Base-by-base conservation (phyloP, 2,113 vertebrate species). In the Salvelinus sp. region DNA sequence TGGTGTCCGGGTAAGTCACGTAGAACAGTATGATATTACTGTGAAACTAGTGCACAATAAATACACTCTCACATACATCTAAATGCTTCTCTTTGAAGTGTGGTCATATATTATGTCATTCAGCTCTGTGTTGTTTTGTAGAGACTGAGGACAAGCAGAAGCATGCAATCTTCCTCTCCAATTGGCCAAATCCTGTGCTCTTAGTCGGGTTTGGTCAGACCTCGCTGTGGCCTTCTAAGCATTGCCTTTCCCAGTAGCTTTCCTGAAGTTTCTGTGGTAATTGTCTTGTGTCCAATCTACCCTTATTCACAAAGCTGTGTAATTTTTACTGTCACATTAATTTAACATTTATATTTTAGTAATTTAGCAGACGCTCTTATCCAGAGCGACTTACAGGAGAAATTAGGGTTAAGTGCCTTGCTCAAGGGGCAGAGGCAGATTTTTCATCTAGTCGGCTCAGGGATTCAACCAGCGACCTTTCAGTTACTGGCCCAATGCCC, bases 111-210 rank as follows among this genome's bases (percentile, higher is more conserved):
- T 71, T 82, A 69, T 58, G 64, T 65, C 57, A 20, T 75, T 72
- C 48, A 33, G 67, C 14, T 73, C 64, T 68, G 73, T 12, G 30
- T 23, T 83, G 77, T 78, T 28, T 22, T 18, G 22, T 22, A 57
- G 81, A 83, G 80, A 77, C 2, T 76, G 48, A 73, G 70, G 69
- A 81, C 77, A 74, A 74, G 69, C 66, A 76, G 27, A 75, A 27
- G 50, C 44, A 27, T 68, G 70, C 28, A 76, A n/a, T 22, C 66
- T 79, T 85, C 73, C 73, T 82, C 65, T 70, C 47, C 69, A 72
- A 68, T 22, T 69, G 47, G 23, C 70, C 12, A 14, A 13, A 62
- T 54, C 50, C 50, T 23, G 58, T 22, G 58, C 58, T 62, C 58
- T n/a, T 62, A 12, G 38, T 62, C 0, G 2, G 58, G 58, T 62